Percentiles rank a stretch among this genome's conserved stretches.
These are phyloP conservation scores for Polypterus bichir DNA, from an alignment of 2,113 vertebrate species.

Conservation along the genomic window DNA sequence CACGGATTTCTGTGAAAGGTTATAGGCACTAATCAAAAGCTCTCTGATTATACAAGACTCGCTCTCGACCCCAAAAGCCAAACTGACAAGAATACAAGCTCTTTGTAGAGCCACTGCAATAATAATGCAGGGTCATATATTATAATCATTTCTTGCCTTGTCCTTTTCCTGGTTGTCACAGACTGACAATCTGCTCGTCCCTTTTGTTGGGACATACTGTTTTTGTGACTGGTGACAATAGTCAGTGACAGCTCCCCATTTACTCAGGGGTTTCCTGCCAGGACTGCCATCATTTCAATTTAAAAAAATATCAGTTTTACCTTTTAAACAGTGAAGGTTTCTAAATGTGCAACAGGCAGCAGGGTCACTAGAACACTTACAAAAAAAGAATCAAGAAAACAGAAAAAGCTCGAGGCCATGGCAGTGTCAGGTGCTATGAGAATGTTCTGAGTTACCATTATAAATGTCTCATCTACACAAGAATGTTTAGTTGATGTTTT, in stretches of 20 bases:
- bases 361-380: too few species aligned
- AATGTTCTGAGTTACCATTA: too few species aligned
- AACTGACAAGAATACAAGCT: neutral
- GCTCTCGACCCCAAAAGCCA: neutral
- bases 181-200: slow-evolving; percentile 9
- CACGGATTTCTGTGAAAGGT: neutral
- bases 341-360: too few species aligned
- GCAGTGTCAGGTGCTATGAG: too few species aligned
- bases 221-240: slow-evolving; percentile 4
- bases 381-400: too few species aligned
- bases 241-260: slow-evolving; percentile 4
- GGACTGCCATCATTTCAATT: neutral
- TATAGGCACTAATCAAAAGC: neutral
- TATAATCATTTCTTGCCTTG: neutral
- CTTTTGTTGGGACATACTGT: neutral
- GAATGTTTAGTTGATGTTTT: too few species aligned
- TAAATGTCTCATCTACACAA: too few species aligned
- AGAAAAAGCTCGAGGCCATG: too few species aligned
- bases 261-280: slow-evolving; percentile 8
- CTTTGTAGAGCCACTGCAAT: too few species aligned
- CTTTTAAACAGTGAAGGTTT: too few species aligned
- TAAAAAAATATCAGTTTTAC: too few species aligned
- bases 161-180: slow-evolving; percentile 2
- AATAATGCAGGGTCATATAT: neutral
- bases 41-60: neutral